These are phyloP conservation scores for Eupsilia transversa DNA, from an alignment of 2,888 invertebrate species.

Conservation along the genomic window DNA sequence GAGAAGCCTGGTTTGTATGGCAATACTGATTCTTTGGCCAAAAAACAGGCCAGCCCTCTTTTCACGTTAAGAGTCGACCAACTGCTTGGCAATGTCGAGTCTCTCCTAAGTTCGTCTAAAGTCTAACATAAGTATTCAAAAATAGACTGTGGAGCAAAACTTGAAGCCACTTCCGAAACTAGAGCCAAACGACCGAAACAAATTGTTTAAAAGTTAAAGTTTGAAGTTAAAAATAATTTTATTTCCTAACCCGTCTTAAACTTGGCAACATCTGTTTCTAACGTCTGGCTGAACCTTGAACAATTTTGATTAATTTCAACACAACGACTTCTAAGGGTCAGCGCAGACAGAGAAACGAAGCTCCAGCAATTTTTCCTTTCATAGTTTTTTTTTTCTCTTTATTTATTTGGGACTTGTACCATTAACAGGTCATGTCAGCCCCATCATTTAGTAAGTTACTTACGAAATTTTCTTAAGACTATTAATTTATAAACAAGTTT, in stretches of 20 bases:
- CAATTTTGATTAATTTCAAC: constrained; percentile 66
- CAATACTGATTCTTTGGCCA: background rate
- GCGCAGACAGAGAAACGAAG: background rate
- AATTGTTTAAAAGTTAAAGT: constrained; percentile 41
- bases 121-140: constrained; percentile 18
- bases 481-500: no score
- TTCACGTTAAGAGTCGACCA: background rate
- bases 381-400: no score
- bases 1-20: background rate
- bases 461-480: no score
- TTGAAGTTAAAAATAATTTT: constrained; percentile 53
- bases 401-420: no score
- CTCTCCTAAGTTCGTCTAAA: background rate
- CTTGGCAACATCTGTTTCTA: constrained; percentile 54
- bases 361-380: background rate
- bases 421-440: no score
- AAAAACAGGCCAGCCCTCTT: background rate
- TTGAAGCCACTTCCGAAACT: constrained; percentile 41
- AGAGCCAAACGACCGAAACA: constrained; percentile 34
- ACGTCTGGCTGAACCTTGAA: constrained; percentile 36
- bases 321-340: constrained; percentile 43
- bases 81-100: background rate
- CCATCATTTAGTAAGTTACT: no score
- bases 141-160: constrained; percentile 21
- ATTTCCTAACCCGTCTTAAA: constrained; percentile 50